Base-by-base conservation (phyloP, 2,888 invertebrate genomes). In the Adelphocoris suturalis region DNA sequence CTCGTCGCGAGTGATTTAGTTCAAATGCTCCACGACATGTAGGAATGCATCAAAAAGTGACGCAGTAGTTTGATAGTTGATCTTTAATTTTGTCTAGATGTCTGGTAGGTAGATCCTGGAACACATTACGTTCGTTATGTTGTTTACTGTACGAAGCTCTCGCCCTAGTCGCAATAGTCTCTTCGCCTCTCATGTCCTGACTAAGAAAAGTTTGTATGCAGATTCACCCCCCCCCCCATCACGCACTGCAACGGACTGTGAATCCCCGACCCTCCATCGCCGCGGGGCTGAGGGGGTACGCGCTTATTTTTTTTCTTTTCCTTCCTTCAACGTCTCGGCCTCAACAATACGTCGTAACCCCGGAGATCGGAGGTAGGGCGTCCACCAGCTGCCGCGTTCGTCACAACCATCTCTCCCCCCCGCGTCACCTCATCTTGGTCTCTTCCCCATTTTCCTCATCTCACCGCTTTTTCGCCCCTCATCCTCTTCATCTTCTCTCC, bases 281-380 rank as follows among this genome's bases (percentile, higher is more conserved):
- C 37, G 37, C 16, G 3, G 47, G 46, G 47, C 78, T n/a, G 78
- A n/a, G 23, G 37, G 37, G 19, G 0, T 28, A 28, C 28, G 46
- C 4, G 0, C 0, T 78, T 5, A 37, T 78, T 19, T 78, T 78
- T 78, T 19, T 16, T 19, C 37, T 37, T 37, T 46, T 47, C 46
- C 11, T 46, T 16, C 11, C 78, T 46, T 37, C 78, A 19, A 37
- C 78, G 37, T 78, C 5, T 16, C 19, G 4, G 37, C 78, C 9
- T 46, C 78, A 78, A 78, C 78, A 78, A 78, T 78, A 46, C 78
- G 28, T 78, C 78, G 78, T 78, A 78, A 78, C 78, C 78, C 46
- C 37, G n/a, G 28, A 16, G 37, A 19, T 78, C n/a, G 76, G 76
- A 16, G 76, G 37, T 28, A 13, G 61, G 61, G 28, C 76, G n/a